phyloP scores from a whole-genome alignment of 2,888 invertebrate species.

The Proisotoma minuta region DNA sequence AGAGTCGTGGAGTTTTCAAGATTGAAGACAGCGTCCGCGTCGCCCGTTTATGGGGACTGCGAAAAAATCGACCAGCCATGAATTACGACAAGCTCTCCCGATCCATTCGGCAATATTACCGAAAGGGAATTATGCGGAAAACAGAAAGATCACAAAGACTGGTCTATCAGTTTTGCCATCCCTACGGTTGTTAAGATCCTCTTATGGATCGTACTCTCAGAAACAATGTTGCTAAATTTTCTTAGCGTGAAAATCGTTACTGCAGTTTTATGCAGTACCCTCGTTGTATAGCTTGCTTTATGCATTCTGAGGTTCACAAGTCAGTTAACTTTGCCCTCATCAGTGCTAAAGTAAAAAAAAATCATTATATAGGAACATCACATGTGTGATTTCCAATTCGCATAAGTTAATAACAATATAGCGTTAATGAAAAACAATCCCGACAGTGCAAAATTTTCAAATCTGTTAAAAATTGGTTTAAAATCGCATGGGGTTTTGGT shows the following conservation, averaged over 20 bases:
- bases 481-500: no score
- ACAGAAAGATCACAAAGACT: constrained; percentile 95
- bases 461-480: no score
- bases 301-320: no score
- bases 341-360: no score
- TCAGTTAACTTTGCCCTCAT: no score
- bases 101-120: constrained; percentile 97
- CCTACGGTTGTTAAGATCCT: constrained; percentile 68
- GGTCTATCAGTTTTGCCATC: constrained; percentile 97
- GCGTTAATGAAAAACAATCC: no score
- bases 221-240: constrained; percentile 48
- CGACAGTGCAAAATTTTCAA: no score
- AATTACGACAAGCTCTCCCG: constrained; percentile 98
- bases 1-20: constrained; percentile 91
- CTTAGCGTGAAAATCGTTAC: constrained; percentile 47
- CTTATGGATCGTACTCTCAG: constrained; percentile 41
- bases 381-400: no score
- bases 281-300: constrained; percentile 22
- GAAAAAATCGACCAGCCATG: constrained; percentile 98
- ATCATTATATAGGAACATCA: no score
- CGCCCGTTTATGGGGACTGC: constrained; percentile 94
- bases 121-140: constrained; percentile 99
- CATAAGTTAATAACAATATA: no score
- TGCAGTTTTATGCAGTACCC: constrained; percentile 49
- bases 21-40: constrained; percentile 97